Base-by-base conservation (phyloP, 2,797 vertebrate species). In the Gobionotothen gibberifrons region DNA sequence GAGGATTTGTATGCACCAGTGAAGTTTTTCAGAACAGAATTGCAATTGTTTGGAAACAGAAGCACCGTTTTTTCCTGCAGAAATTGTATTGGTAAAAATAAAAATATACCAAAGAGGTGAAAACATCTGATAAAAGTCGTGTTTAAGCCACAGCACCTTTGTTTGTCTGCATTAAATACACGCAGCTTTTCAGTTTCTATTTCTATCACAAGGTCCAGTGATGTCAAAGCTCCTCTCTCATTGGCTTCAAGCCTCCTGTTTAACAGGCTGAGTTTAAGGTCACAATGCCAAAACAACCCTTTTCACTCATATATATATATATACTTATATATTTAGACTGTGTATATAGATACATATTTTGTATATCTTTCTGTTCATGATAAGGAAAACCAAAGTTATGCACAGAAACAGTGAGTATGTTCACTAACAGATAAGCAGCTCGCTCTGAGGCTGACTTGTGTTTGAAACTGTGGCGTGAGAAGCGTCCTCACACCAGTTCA, bases 341-440 rank as follows among this genome's bases (percentile, higher is more conserved):
- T 90, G 74, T 90, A 61, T 83, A 87, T 87, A 91, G 84, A 90
- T 87, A 90, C 75, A 86, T 85, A 87, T 85, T 85, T 90, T 40
- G 90, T 92, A 90, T 86, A 88, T 71, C 79, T 85, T 87, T 90
- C 74, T 78, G 46, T 71, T 87, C 83, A 87, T 79, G 76, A 47
- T 43, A 69, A 72, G 57, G 53, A 56, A 55, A 72, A 81, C 67
- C 40, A 63, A 81, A 68, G 15, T 5, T 91, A 85, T 89, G 85
- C 90, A 91, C 87, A 92, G 81, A 90, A 91, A 90, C 89, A 90
- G 89, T 91, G 88, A 56, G 84, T 90, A 65, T 85, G 81, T 91
- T 87, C 79, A 90, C 83, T 29, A 69, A 85, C 67, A 74, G 71
- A 85, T 44, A 51, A 75, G 75, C 76, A 74, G 87, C 81, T 86